Conservation (phyloP, 2,888 invertebrate genomes). For the Thumatha senex region DNA sequence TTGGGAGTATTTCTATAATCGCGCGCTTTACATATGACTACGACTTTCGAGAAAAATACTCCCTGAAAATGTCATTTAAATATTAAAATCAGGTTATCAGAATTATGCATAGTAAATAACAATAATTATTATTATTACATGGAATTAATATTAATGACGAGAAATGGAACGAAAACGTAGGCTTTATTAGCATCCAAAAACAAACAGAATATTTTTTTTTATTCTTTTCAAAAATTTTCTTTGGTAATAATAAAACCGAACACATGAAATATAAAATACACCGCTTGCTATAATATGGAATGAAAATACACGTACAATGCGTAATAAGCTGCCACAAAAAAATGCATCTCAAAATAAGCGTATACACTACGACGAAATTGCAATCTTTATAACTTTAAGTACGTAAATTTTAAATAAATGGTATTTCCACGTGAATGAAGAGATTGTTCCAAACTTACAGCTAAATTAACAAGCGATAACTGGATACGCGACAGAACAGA, state of each 20-base stretch:
- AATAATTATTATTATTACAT: slow-evolving; percentile 54
- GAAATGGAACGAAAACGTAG: slow-evolving; percentile 58
- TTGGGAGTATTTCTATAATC: slow-evolving; percentile 71
- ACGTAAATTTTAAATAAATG: slow-evolving; percentile 67
- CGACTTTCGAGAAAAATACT: slow-evolving; percentile 65
- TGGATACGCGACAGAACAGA: slow-evolving; percentile 66
- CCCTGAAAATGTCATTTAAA: slow-evolving; percentile 60
- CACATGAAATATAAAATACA: slow-evolving; percentile 56
- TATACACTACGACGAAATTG: slow-evolving; percentile 62
- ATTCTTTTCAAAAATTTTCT: slow-evolving; percentile 61
- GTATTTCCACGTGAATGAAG: slow-evolving; percentile 61
- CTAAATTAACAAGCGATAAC: slow-evolving; percentile 65
- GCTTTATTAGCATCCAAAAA: slow-evolving; percentile 38
- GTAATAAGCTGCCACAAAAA: slow-evolving; percentile 74
- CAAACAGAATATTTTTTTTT: slow-evolving; percentile 54
- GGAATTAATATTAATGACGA: slow-evolving; percentile 66
- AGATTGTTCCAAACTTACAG: slow-evolving; percentile 67
- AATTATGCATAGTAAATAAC: slow-evolving; percentile 77
- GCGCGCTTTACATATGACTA: slow-evolving; percentile 34
- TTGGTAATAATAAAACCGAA: slow-evolving; percentile 73
- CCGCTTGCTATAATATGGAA: slow-evolving; percentile 66
- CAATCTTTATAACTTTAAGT: slow-evolving; percentile 66
- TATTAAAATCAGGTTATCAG: slow-evolving; percentile 61
- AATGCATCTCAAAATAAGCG: slow-evolving; percentile 78
- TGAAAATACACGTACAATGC: slow-evolving; percentile 66